Base-by-base conservation (phyloP, 1,140 invertebrate species). In the Oscheius sp. region DNA sequence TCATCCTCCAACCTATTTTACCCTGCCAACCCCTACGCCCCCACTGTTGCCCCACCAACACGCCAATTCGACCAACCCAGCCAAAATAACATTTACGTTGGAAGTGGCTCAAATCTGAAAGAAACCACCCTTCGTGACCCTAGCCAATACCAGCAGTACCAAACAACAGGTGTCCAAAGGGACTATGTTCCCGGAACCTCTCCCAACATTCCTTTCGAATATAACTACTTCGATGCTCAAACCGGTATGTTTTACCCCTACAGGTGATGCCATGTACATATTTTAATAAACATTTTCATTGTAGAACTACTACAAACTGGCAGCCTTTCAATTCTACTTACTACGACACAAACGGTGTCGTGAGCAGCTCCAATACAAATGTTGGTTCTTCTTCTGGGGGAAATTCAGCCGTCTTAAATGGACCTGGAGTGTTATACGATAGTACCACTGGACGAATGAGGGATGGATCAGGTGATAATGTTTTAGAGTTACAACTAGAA, bases 101-200 rank as follows among this genome's bases (percentile, higher is more conserved):
- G 28, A 55, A 55, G 49, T 55, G 49, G 49, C 49, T 55, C 49
- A 4, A 55, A 55, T 23, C 49, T 55, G 49, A 55, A 55, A 23
- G 49, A 55, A 26, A 55, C 49, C 49, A 55, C 7, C 15, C 49
- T 55, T 7, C 7, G 49, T 7, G 49, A 55, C 23, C 49, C 49
- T 23, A 55, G 4, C 4, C 49, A 55, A 26, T 55, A 55, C 28
- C 7, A 55, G 7, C 7, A 55, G 7, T 7, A 13, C 49, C 28
- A 55, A 20, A 23, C 23, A 4, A 55, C 7, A 15, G 49, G 49
- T 4, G 7, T 55, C 7, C 15, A 15, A 7, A 15, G 49, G 7
- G 49, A 55, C 28, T 55, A 55, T 23, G 23, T 55, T 7, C 49
- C 49, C 49, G 49, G 49, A 13, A 55, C 49, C 49, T 13, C 7